These are phyloP conservation scores for Scaptomyza pallida DNA, from an alignment of 1,140 invertebrate genomes.

Conservation along the genomic window DNA sequence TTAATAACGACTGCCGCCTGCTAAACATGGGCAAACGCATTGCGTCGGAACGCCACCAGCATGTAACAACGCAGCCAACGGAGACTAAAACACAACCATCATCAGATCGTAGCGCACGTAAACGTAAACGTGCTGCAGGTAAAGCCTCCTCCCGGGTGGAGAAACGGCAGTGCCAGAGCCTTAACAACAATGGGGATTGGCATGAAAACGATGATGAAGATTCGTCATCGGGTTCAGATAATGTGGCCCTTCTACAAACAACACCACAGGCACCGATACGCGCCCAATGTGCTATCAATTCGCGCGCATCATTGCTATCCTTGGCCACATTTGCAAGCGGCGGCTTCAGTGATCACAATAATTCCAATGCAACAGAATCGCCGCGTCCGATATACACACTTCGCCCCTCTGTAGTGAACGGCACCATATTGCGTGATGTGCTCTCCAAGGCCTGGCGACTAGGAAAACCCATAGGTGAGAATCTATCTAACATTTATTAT, in stretches of 20 bases:
- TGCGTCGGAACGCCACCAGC: constrained; percentile 58
- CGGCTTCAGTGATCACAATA: constrained; percentile 61
- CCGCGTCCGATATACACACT: constrained; percentile 80
- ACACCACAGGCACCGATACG: constrained; percentile 55
- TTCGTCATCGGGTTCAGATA: constrained; percentile 48
- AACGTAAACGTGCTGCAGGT: constrained; percentile 66
- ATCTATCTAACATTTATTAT: background rate
- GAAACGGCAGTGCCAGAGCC: constrained; percentile 53
- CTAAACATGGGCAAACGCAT: constrained; percentile 65
- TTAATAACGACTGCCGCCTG: constrained; percentile 4
- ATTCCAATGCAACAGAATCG: constrained; percentile 66
- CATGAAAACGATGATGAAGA: constrained; percentile 80
- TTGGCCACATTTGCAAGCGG: constrained; percentile 47
- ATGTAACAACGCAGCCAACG: constrained; percentile 24
- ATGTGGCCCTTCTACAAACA: constrained; percentile 28
- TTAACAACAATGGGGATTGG: constrained; percentile 40
- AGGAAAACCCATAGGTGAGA: constrained; percentile 91
- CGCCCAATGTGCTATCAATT: constrained; percentile 33
- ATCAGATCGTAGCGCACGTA: constrained; percentile 61
- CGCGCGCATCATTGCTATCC: constrained; percentile 48
- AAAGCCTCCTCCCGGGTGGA: constrained; percentile 40
- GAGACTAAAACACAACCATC: constrained; percentile 28
- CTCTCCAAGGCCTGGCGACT: constrained; percentile 93
- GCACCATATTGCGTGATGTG: constrained; percentile 92
- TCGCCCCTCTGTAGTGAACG: constrained; percentile 84